Evolutionary conservation across 2,797 vertebrate species (phyloP).

Genomic region (Macropus fuliginosus): DNA sequence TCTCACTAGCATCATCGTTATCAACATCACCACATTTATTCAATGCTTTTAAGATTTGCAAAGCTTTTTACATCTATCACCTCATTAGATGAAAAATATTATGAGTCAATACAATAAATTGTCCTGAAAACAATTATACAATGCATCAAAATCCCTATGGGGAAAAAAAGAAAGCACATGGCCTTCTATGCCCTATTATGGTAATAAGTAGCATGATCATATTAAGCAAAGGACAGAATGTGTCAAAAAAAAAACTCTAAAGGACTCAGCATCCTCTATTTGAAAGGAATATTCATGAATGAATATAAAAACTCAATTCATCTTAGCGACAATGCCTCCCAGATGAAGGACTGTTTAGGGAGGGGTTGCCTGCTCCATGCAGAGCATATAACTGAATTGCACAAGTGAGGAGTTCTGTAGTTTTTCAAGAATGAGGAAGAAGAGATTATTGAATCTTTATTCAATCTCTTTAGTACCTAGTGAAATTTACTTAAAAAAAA

Average conservation of each 20-base stretch:
- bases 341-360: background rate
- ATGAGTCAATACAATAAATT: too few relatives aligned
- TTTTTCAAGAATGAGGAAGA: background rate
- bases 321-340: background rate
- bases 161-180: background rate
- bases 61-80: background rate
- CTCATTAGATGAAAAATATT: background rate
- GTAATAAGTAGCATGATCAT: background rate
- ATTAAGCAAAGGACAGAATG: background rate
- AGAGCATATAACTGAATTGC: background rate
- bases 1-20: background rate
- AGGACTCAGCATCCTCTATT: background rate
- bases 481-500: background rate
- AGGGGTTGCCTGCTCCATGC: background rate
- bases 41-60: background rate
- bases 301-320: background rate
- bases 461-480: background rate
- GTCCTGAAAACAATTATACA: background rate
- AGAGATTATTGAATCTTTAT: background rate
- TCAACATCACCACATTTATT: background rate
- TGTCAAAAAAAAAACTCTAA: background rate
- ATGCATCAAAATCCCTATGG: background rate
- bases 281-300: background rate
- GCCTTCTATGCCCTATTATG: background rate
- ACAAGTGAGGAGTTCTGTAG: background rate